phyloP scores from a whole-genome alignment of 2,797 vertebrate genomes.

The Anableps anableps region DNA sequence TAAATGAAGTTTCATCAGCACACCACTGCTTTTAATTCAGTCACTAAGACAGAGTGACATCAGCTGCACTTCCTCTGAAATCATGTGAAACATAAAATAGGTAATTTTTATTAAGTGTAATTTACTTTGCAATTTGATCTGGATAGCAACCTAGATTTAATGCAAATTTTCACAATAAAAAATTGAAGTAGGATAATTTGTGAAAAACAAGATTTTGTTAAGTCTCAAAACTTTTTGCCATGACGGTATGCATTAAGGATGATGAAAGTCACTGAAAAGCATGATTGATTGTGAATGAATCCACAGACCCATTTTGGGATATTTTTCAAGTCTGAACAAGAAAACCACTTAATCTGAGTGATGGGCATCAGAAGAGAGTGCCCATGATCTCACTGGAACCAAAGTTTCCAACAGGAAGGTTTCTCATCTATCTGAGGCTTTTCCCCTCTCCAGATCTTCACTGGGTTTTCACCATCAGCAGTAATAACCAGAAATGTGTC shows the following conservation, averaged over 20 bases:
- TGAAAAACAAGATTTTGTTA: not conserved
- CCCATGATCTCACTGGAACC: constrained; percentile 81
- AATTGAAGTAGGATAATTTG: not conserved
- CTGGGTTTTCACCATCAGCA: constrained; percentile 69
- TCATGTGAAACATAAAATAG: not conserved
- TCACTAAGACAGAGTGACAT: not conserved
- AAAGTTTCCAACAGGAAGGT: constrained; percentile 79
- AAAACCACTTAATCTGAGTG: constrained; percentile 74
- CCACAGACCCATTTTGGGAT: constrained; percentile 53
- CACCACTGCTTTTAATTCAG: not conserved
- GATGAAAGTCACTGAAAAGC: constrained; percentile 37
- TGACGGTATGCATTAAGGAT: not conserved
- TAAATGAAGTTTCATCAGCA: not conserved
- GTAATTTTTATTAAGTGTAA: not conserved
- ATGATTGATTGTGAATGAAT: constrained; percentile 28
- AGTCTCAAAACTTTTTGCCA: not conserved
- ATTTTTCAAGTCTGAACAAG: constrained; percentile 48
- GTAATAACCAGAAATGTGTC: constrained; percentile 68
- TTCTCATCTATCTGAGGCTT: constrained; percentile 71
- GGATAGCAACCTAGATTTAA: not conserved
- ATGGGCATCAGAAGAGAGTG: constrained; percentile 78
- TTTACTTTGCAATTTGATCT: not conserved
- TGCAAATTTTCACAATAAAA: not conserved
- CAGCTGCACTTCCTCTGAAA: not conserved
- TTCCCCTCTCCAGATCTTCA: constrained; percentile 60